phyloP scores from a whole-genome alignment of 2,888 invertebrate genomes.

The Pristionchus exspectatus region DNA sequence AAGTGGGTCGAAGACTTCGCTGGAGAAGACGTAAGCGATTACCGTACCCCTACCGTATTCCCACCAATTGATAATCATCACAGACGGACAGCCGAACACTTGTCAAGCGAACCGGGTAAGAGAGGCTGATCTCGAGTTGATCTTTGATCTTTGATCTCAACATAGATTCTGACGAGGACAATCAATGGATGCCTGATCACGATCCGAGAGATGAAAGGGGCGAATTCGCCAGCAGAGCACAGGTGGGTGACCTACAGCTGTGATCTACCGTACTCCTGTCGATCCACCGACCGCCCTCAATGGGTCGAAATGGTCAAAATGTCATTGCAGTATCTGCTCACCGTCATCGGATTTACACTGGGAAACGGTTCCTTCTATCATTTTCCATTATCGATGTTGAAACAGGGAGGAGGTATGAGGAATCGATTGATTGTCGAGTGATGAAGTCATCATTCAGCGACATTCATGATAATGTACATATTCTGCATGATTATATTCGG shows the following conservation, averaged over 20 bases:
- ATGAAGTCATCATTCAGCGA: too few species aligned
- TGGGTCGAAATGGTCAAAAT: neutral
- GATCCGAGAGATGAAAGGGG: slow-evolving; percentile 15
- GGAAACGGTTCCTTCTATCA: neutral
- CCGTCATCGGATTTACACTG: neutral
- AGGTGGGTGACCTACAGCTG: neutral
- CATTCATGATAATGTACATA: slow-evolving; percentile 3
- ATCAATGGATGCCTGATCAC: slow-evolving; percentile 20
- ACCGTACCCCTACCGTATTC: neutral
- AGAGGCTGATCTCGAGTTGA: neutral
- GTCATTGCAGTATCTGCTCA: neutral
- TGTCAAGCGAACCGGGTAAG: slow-evolving; percentile 18
- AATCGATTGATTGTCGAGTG: too few species aligned
- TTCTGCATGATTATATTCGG: slow-evolving; percentile 11
- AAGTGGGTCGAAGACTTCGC: slow-evolving; percentile 25
- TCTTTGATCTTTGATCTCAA: slow-evolving; percentile 1
- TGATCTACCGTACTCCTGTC: neutral
- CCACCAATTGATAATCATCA: neutral
- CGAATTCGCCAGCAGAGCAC: slow-evolving; percentile 17
- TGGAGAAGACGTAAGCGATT: neutral
- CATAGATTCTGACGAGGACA: slow-evolving; percentile 7
- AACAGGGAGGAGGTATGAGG: too few species aligned
- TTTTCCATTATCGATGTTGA: neutral
- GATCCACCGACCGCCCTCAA: neutral
- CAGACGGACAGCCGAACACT: neutral